Evolutionary conservation across 2,113 vertebrate genomes (phyloP).

Genomic region (Columba livia): DNA sequence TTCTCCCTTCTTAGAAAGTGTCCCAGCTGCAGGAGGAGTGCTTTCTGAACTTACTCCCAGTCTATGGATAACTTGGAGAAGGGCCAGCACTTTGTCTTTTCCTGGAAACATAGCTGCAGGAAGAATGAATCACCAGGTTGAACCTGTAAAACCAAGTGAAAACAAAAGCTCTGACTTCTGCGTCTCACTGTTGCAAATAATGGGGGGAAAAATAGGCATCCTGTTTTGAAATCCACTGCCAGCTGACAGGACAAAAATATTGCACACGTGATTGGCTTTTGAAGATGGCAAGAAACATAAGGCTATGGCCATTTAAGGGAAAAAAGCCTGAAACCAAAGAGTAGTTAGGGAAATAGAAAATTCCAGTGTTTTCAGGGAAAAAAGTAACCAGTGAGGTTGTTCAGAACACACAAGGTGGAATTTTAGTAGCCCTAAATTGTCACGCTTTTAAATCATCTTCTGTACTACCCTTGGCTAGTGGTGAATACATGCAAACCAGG

Average conservation of each 20-base stretch:
- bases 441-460: not conserved
- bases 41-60: not conserved
- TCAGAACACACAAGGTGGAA: not conserved
- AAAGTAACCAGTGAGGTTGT: not conserved
- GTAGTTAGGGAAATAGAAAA: not conserved
- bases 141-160: constrained; percentile 39
- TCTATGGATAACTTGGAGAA: constrained; percentile 30
- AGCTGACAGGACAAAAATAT: constrained; percentile 52
- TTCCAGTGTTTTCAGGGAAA: not conserved
- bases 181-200: constrained; percentile 48
- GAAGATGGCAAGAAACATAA: constrained; percentile 5
- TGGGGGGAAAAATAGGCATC: constrained; percentile 55
- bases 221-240: constrained; percentile 55
- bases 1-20: constrained; percentile 60
- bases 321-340: not conserved
- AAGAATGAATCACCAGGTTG: constrained; percentile 61
- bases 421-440: not conserved
- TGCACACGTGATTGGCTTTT: not conserved
- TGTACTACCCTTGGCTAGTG: not conserved
- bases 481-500: not conserved
- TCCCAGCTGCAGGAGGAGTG: not conserved
- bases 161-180: constrained; percentile 59
- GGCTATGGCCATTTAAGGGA: constrained; percentile 32
- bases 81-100: constrained; percentile 56
- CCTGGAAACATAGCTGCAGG: constrained; percentile 59